Percentiles rank a stretch among this genome's conserved stretches.
Conservation (phyloP, 2,888 invertebrate species). For the Hypomecis punctinalis region DNA sequence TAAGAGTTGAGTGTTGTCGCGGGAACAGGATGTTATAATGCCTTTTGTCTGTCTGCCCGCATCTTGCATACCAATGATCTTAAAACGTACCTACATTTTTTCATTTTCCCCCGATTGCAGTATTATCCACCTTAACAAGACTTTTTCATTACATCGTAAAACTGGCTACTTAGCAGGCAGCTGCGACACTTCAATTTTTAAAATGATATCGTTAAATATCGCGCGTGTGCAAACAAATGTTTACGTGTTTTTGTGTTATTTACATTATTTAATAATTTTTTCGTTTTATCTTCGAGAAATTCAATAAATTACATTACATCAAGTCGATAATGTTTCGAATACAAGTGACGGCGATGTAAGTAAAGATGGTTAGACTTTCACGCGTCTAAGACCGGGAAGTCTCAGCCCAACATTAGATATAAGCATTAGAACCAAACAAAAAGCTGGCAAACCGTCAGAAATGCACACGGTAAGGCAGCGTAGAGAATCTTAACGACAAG, state of each 20-base stretch:
- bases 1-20: constrained; percentile 78
- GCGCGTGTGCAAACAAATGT: constrained; percentile 54
- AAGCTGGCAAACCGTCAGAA: constrained; percentile 71
- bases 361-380: constrained; percentile 32
- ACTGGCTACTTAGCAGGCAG: constrained; percentile 58
- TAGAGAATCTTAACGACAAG: constrained; percentile 75
- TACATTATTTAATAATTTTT: constrained; percentile 8
- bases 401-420: constrained; percentile 61
- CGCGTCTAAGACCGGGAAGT: constrained; percentile 51
- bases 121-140: constrained; percentile 58
- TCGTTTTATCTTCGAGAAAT: background rate
- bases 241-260: constrained; percentile 44
- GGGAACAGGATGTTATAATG: constrained; percentile 82
- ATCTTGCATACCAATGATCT: constrained; percentile 80
- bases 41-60: constrained; percentile 79
- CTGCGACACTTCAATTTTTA: constrained; percentile 55
- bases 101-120: constrained; percentile 50
- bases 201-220: constrained; percentile 54
- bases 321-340: constrained; percentile 1
- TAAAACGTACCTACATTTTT: constrained; percentile 63
- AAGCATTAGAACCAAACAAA: constrained; percentile 70
- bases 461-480: constrained; percentile 62
- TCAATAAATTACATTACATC: background rate
- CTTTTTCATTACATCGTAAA: constrained; percentile 61
- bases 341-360: constrained; percentile 3